Evolutionary conservation across 2,888 invertebrate species (phyloP).

Genomic region (Parapristionchus giblindavisi): DNA sequence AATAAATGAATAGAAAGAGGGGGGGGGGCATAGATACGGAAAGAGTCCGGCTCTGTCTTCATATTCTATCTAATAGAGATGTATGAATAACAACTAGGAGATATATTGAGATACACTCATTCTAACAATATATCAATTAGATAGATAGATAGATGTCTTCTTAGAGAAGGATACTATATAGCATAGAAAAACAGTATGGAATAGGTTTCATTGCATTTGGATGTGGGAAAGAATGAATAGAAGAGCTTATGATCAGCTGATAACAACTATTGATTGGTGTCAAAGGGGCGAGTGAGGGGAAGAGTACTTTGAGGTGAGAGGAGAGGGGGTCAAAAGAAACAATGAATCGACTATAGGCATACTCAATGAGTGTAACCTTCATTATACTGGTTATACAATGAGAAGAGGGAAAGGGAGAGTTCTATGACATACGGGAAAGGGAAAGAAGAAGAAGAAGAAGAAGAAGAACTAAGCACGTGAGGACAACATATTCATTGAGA

Average conservation of each 20-base stretch:
- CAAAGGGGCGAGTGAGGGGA: constrained; percentile 17
- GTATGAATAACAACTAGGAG: neutral
- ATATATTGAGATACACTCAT: neutral
- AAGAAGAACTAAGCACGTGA: constrained; percentile 12
- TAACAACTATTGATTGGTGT: constrained; percentile 21
- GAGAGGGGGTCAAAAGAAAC: constrained; percentile 12
- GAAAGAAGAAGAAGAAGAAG: too few relatives aligned
- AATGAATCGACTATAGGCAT: constrained; percentile 1
- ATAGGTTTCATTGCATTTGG: too few relatives aligned
- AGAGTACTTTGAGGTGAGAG: constrained; percentile 25
- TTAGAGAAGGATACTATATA: too few relatives aligned
- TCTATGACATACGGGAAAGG: too few relatives aligned
- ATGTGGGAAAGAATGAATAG: constrained; percentile 21
- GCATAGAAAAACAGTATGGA: too few relatives aligned
- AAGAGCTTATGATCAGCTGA: constrained; percentile 29
- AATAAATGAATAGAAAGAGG: neutral
- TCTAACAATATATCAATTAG: too few relatives aligned
- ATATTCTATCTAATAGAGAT: too few relatives aligned
- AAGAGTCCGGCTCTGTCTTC: too few relatives aligned
- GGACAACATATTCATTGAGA: neutral
- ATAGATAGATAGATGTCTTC: too few relatives aligned
- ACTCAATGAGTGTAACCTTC: too few relatives aligned
- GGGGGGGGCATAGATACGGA: neutral
- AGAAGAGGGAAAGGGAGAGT: neutral
- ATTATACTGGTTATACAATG: constrained; percentile 15